Evolutionary conservation across 2,888 invertebrate species (phyloP).

Genomic region (Eilema depressum): DNA sequence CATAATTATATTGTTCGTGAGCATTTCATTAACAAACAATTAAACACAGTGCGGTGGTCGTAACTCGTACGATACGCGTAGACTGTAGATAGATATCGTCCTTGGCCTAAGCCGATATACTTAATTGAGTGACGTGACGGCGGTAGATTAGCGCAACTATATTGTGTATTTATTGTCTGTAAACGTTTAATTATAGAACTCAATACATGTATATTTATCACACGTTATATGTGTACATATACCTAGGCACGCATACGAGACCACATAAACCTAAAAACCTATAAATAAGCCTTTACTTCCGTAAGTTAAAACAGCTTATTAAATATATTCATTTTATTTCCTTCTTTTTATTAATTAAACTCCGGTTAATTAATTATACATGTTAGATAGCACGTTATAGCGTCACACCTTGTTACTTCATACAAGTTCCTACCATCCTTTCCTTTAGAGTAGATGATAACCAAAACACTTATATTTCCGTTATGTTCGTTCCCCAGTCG

Average conservation of each 20-base stretch:
- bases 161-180: slow-evolving; percentile 3
- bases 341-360: background rate
- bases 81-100: slow-evolving; percentile 8
- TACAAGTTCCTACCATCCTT: background rate
- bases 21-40: slow-evolving; percentile 6
- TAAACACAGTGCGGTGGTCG: background rate
- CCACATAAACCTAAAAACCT: background rate
- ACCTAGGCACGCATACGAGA: too few species aligned
- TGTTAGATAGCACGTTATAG: background rate
- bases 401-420: background rate
- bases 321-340: background rate
- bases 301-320: background rate
- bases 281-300: background rate
- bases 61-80: background rate
- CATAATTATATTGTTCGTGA: background rate
- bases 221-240: background rate
- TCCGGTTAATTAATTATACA: background rate
- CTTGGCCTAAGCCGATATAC: slow-evolving; percentile 24
- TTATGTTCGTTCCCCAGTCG: slow-evolving; percentile 8
- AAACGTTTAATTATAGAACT: background rate
- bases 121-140: slow-evolving; percentile 17
- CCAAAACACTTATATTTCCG: background rate
- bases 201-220: background rate
- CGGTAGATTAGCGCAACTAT: slow-evolving; percentile 2
- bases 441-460: background rate